Evolutionary conservation across 2,797 vertebrate genomes (phyloP), one percentile per base, ranked within the genome.

Genomic region (Perodicticus potto): DNA sequence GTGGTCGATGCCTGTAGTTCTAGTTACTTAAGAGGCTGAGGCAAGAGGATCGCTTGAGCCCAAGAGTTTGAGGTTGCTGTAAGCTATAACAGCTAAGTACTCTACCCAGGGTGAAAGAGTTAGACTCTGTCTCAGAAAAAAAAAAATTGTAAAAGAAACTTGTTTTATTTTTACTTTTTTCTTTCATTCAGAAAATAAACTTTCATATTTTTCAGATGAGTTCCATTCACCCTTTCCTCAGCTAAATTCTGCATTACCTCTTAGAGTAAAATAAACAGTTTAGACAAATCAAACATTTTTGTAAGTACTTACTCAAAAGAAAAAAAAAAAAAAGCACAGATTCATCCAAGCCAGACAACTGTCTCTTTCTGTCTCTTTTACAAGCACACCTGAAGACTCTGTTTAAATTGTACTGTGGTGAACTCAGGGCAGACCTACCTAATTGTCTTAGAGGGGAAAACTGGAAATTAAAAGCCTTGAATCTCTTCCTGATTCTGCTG

Each of bases 391-490:
- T 96, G 77, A 93, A 76, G 76, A 19, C 32, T 59, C 80, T 43
- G 80, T 65, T 80, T 70, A 76, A 78, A 93, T 59, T 78, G 87
- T 45, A 40, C 43, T 65, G 20, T 19, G 11, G 80, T 95, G 82
- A 91, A 29, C 53, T 93, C 87, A 65, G 27, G 43, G 37, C 59
- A 96, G 88, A 96, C 76, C 57, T 7, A 84, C 72, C 88, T 81
- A 96, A 96, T 81, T 91, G 80, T 92, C 88, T 94, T 20, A 87
- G 91, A 96, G 90, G n/a, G 82, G 83, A 96, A 92, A 40, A 63
- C 81, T 40, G 93, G 86, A 94, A 97, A 97, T 85, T 76, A 93
- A 96, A 97, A 96, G 93, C 23, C 73, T 93, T 9, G 3, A 40
- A 74, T 89, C 69, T 93, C 53, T 37, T 65, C 92, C 84, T 49